Conservation (phyloP, 2,797 vertebrate species). For the Helostoma temminkii region DNA sequence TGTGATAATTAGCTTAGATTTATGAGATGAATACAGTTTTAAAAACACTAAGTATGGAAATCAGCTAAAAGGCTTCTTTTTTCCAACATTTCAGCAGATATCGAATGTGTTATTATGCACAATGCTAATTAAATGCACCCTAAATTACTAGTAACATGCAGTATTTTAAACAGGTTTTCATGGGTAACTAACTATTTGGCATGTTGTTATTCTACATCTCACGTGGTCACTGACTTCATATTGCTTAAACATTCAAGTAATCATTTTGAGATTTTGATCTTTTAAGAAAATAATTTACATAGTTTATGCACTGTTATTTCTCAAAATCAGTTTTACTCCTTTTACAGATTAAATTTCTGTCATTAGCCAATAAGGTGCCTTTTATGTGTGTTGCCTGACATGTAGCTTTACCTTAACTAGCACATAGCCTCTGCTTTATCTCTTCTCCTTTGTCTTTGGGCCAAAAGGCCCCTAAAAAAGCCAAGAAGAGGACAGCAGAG, state of each 20-base stretch:
- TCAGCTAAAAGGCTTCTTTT: not conserved
- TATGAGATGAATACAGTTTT: not conserved
- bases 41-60: not conserved
- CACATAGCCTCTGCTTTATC: conserved; percentile 6
- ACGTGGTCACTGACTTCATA: not conserved
- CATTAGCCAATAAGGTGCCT: not conserved
- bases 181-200: too few relatives aligned
- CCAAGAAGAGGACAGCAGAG: conserved; percentile 92
- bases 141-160: not conserved
- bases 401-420: not conserved
- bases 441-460: conserved; percentile 5
- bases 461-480: conserved; percentile 94
- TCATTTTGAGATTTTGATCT: not conserved
- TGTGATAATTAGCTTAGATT: not conserved
- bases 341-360: not conserved
- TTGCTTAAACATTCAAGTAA: not conserved
- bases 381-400: not conserved
- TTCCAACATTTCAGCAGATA: not conserved
- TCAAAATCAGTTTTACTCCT: too few relatives aligned
- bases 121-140: not conserved
- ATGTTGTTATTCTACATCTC: not conserved
- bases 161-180: not conserved
- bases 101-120: too few relatives aligned
- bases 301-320: too few relatives aligned
- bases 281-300: too few relatives aligned